phyloP scores from a whole-genome alignment of 1,140 invertebrate genomes.

The Ptiloglossa arizonensis region DNA sequence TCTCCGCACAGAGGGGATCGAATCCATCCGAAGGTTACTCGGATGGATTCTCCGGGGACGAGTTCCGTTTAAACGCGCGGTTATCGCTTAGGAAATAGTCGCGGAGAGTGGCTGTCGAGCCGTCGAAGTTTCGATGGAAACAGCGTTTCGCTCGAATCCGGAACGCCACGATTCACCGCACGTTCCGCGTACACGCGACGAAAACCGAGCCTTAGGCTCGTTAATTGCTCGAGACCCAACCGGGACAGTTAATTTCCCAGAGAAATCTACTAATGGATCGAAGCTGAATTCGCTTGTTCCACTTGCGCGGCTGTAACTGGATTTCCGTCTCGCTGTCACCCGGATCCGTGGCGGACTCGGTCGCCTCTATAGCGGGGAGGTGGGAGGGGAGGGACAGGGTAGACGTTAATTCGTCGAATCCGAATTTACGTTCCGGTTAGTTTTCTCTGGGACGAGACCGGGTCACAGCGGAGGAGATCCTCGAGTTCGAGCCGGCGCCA shows the following conservation, averaged over 20 bases:
- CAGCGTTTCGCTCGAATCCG: neutral
- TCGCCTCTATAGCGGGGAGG: neutral
- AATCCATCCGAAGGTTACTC: neutral
- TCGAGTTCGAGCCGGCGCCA: neutral
- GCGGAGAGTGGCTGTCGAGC: neutral
- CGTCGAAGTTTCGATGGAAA: neutral
- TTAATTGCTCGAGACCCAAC: slow-evolving; percentile 19
- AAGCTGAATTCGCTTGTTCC: slow-evolving; percentile 18
- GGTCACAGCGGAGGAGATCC: neutral
- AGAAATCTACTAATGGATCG: slow-evolving; percentile 30
- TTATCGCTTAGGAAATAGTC: neutral
- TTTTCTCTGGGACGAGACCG: neutral
- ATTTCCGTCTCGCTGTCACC: slow-evolving; percentile 16
- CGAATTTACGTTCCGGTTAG: neutral
- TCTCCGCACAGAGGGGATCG: neutral
- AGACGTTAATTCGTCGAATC: slow-evolving; percentile 2
- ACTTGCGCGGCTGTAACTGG: slow-evolving; percentile 24
- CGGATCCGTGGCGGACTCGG: neutral
- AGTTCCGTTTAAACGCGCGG: neutral
- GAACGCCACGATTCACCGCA: neutral
- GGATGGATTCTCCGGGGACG: neutral
- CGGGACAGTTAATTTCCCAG: slow-evolving; percentile 33
- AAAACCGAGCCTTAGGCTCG: neutral
- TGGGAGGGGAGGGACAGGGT: too few species aligned
- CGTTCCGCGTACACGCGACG: slow-evolving; percentile 13